Evolutionary conservation across 2,888 invertebrate genomes (phyloP).

Genomic region (Torymus auratus): DNA sequence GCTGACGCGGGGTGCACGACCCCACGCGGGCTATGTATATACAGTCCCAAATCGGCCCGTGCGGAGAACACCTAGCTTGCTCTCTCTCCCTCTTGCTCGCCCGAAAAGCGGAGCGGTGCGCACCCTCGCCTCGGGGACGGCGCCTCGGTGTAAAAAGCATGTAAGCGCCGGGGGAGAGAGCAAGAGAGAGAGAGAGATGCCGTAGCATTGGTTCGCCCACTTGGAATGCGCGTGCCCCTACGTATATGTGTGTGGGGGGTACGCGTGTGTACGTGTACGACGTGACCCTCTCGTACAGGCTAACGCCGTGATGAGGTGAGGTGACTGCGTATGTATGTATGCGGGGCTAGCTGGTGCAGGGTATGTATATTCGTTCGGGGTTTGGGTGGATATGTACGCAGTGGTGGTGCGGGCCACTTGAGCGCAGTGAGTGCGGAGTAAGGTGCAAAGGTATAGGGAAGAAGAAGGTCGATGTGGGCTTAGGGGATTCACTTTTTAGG

Average conservation of each 20-base stretch:
- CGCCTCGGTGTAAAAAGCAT: conserved; percentile 41
- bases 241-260: too few relatives aligned
- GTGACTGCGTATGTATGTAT: too few relatives aligned
- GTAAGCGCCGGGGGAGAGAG: conserved; percentile 42
- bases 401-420: too few relatives aligned
- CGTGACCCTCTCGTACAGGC: too few relatives aligned
- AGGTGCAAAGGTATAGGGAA: too few relatives aligned
- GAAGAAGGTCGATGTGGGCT: too few relatives aligned
- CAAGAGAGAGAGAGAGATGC: conserved; percentile 21
- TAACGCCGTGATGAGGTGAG: too few relatives aligned
- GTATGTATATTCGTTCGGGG: too few relatives aligned
- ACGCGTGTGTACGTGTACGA: too few relatives aligned
- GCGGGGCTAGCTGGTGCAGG: too few relatives aligned
- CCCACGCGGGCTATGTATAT: conserved; percentile 60
- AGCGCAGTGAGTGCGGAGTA: too few relatives aligned
- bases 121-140: neutral
- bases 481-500: neutral
- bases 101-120: conserved; percentile 3
- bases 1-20: conserved; percentile 60
- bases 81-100: conserved; percentile 15
- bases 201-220: conserved; percentile 53
- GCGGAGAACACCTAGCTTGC: neutral
- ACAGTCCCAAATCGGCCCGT: conserved; percentile 22
- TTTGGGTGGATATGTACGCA: too few relatives aligned
- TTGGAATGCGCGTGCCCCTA: conserved; percentile 1